Conservation (phyloP, 2,888 invertebrate genomes). For the Rhagonycha fulva region DNA sequence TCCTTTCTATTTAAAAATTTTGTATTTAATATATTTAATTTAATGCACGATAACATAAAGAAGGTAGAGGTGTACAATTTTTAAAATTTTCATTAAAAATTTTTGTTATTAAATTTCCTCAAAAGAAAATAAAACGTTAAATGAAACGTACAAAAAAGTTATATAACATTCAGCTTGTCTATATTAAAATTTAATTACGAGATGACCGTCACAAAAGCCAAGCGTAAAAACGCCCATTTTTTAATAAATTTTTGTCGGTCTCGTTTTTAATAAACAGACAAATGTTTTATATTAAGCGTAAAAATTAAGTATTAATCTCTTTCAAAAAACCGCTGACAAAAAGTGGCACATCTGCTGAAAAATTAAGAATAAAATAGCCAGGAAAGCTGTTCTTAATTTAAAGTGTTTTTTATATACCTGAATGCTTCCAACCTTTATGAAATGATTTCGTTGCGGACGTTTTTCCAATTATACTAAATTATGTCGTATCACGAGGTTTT, state of each 20-base stretch:
- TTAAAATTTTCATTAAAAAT: neutral
- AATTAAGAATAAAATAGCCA: conserved; percentile 11
- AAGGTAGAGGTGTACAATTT: neutral
- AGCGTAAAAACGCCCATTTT: conserved; percentile 23
- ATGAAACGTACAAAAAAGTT: conserved; percentile 5
- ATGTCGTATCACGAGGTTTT: neutral
- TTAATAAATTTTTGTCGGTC: conserved; percentile 24
- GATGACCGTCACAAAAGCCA: conserved; percentile 20
- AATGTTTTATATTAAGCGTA: conserved; percentile 25
- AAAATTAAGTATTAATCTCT: conserved; percentile 32
- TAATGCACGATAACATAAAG: neutral
- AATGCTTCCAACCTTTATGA: neutral
- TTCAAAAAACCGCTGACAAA: conserved; percentile 19
- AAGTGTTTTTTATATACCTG: conserved; percentile 14
- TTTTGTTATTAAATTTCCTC: neutral
- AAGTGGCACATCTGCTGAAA: conserved; percentile 19
- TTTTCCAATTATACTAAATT: conserved; percentile 17
- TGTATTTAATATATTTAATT: neutral
- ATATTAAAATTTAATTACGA: conserved; percentile 24
- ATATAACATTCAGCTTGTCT: conserved; percentile 11
- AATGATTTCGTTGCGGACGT: conserved; percentile 4
- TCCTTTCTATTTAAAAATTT: neutral
- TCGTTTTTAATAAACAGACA: conserved; percentile 22
- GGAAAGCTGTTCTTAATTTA: conserved; percentile 11
- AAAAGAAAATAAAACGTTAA: neutral